Percentiles rank a stretch among this genome's conserved stretches.
Conservation (phyloP, 2,113 vertebrate genomes). For the Chionis minor region DNA sequence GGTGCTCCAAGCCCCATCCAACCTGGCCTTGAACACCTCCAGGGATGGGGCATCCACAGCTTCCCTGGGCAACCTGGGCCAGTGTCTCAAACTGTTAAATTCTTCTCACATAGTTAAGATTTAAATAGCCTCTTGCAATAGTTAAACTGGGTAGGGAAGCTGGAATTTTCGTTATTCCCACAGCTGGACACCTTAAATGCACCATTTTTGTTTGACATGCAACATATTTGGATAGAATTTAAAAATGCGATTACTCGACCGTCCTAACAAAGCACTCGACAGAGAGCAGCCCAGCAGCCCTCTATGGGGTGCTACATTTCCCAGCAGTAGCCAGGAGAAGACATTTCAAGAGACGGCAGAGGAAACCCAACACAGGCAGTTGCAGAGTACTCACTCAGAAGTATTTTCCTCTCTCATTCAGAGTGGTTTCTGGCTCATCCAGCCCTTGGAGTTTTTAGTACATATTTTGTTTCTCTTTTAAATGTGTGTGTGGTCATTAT, state of each 20-base stretch:
- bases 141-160: background rate
- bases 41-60: background rate
- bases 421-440: conserved; percentile 40
- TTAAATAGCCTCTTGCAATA: background rate
- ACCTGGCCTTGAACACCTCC: background rate
- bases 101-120: background rate
- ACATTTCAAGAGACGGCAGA: background rate
- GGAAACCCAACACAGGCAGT: conserved; percentile 17
- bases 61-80: background rate
- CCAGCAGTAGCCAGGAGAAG: conserved; percentile 38
- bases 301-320: background rate
- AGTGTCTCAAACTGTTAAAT: background rate
- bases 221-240: background rate
- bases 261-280: background rate
- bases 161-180: background rate
- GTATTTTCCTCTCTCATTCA: conserved; percentile 32
- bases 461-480: conserved; percentile 43
- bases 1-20: background rate
- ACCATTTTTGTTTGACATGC: background rate
- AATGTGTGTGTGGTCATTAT: conserved; percentile 45
- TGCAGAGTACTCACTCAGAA: conserved; percentile 3
- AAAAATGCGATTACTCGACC: background rate
- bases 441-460: background rate
- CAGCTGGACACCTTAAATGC: conserved; percentile 20
- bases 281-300: background rate